Percentiles rank a stretch among this genome's conserved stretches.
phyloP scores from a whole-genome alignment of 2,113 vertebrate genomes.

The Cacatua alba region DNA sequence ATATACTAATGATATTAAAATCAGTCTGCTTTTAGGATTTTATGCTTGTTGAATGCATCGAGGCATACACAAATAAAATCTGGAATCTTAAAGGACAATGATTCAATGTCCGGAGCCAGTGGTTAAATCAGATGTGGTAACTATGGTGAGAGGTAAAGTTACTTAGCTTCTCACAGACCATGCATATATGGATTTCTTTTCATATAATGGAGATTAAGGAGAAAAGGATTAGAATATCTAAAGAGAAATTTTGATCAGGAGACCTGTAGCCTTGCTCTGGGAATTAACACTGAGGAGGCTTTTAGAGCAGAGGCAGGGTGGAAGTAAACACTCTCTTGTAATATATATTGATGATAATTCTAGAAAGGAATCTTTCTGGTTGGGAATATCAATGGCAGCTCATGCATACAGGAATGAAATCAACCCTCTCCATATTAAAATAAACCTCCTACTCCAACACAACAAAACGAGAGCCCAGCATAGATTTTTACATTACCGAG shows the following conservation, averaged over 20 bases:
- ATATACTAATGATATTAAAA: slow-evolving; percentile 1
- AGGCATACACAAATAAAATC: slow-evolving; percentile 26
- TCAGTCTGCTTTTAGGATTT: background rate
- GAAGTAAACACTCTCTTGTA: slow-evolving; percentile 35
- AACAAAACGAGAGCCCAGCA: background rate
- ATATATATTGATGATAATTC: slow-evolving; percentile 53
- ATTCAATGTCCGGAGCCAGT: slow-evolving; percentile 43
- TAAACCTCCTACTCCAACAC: slow-evolving; percentile 27
- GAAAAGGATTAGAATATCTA: slow-evolving; percentile 58
- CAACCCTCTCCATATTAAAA: slow-evolving; percentile 34
- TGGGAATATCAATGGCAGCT: slow-evolving; percentile 30
- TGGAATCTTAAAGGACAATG: slow-evolving; percentile 50
- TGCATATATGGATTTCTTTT: slow-evolving; percentile 54
- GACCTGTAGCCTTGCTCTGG: slow-evolving; percentile 62
- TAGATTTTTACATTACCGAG: background rate
- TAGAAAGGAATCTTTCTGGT: slow-evolving; percentile 55
- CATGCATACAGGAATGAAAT: slow-evolving; percentile 10
- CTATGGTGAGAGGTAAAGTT: slow-evolving; percentile 72
- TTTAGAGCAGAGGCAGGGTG: slow-evolving; percentile 38
- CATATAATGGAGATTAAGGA: slow-evolving; percentile 33
- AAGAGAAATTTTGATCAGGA: slow-evolving; percentile 49
- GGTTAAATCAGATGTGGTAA: slow-evolving; percentile 69
- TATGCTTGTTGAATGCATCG: background rate
- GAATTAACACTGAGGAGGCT: slow-evolving; percentile 34
- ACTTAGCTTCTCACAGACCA: slow-evolving; percentile 46